These are phyloP conservation scores for Heterodera schachtii DNA, from an alignment of 1,140 invertebrate genomes.

Conservation along the genomic window DNA sequence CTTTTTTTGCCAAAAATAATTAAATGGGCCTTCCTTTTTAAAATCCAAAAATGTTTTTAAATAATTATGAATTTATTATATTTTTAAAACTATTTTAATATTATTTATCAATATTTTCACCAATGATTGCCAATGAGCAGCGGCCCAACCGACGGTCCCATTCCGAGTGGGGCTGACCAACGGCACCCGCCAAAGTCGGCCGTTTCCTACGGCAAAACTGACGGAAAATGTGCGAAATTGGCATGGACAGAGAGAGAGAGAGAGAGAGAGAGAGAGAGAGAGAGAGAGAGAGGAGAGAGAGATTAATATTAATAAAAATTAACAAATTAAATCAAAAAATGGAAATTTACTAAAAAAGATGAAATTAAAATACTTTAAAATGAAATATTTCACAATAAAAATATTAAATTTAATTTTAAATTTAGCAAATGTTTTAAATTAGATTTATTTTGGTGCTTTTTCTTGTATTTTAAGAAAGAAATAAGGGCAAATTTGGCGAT, in stretches of 20 bases:
- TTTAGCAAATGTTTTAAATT: too few relatives aligned
- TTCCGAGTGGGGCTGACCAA: slow-evolving; percentile 26
- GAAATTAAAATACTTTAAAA: not conserved
- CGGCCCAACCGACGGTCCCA: slow-evolving; percentile 46
- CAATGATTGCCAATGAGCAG: slow-evolving; percentile 38
- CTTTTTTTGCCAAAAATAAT: too few relatives aligned
- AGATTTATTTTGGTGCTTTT: not conserved
- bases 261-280: too few relatives aligned
- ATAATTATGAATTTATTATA: slow-evolving; percentile 26
- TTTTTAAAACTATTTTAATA: not conserved
- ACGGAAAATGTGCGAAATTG: not conserved
- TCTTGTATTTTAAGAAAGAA: not conserved
- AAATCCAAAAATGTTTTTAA: not conserved
- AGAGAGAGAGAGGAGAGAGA: too few relatives aligned
- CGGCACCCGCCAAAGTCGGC: too few relatives aligned
- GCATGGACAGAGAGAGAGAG: too few relatives aligned
- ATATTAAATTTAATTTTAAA: too few relatives aligned
- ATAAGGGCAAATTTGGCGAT: not conserved
- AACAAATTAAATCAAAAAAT: too few relatives aligned
- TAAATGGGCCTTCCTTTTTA: too few relatives aligned
- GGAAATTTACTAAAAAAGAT: not conserved
- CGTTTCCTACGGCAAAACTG: not conserved
- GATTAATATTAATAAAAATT: too few relatives aligned
- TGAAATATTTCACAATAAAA: too few relatives aligned
- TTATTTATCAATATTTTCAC: slow-evolving; percentile 18